These are phyloP conservation scores for Montipora capitata DNA, from an alignment of 92 coral and sea anemone genomes.

Conservation along the genomic window DNA sequence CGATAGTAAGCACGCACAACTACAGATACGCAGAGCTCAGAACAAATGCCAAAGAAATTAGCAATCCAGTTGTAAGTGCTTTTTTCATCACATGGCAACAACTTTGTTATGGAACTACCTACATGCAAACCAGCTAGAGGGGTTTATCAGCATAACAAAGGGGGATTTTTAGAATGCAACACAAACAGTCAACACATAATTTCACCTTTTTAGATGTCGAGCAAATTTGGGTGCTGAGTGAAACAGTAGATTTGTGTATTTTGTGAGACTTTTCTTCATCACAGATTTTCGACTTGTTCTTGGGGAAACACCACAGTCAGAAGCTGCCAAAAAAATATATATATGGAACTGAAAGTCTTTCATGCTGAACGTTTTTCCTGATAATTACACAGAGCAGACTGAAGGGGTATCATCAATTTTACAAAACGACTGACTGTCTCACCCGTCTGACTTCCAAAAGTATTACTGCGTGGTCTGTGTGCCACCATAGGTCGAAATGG, in stretches of 20 bases:
- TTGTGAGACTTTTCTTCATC: constrained; percentile 93
- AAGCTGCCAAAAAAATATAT: constrained; percentile 28
- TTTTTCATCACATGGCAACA: no score
- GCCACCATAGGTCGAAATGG: constrained; percentile 67
- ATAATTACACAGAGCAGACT: no score
- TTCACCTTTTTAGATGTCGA: constrained; percentile 89
- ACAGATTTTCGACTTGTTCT: constrained; percentile 88
- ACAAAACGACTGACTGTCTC: not conserved
- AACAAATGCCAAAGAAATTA: no score
- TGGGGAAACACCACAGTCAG: constrained; percentile 80
- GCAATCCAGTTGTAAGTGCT: no score
- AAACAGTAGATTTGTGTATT: constrained; percentile 94
- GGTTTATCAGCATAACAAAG: no score
- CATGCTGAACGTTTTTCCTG: no score
- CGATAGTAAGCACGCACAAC: no score
- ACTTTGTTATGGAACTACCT: no score
- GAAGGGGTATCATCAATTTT: not conserved
- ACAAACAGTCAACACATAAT: not conserved
- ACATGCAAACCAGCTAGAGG: no score
- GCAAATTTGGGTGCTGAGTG: constrained; percentile 97
- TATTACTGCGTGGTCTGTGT: constrained; percentile 81
- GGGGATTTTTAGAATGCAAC: not conserved
- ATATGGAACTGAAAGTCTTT: no score
- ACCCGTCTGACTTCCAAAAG: constrained; percentile 72
- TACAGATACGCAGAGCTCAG: no score